phyloP scores from a whole-genome alignment of 2,888 invertebrate species.

The Hipparchia semele region DNA sequence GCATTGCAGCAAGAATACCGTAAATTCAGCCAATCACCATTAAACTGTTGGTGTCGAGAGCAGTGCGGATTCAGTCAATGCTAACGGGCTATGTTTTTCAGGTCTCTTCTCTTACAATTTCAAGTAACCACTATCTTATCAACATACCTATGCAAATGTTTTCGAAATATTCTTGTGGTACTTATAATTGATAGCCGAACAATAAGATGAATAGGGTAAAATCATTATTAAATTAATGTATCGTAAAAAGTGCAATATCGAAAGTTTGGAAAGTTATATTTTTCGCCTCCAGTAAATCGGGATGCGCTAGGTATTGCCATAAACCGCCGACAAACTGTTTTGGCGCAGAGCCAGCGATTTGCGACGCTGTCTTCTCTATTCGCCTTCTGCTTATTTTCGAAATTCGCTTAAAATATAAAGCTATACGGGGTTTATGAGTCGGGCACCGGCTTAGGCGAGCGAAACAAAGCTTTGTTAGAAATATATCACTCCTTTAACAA shows the following conservation, averaged over 20 bases:
- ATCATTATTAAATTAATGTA: no score
- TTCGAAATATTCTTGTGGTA: no score
- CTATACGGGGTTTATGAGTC: conserved; percentile 22
- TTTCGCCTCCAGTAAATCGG: conserved; percentile 36
- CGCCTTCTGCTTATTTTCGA: conserved; percentile 35
- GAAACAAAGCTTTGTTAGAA: background rate
- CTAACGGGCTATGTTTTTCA: no score
- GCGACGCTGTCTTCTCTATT: conserved; percentile 27
- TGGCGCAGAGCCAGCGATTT: conserved; percentile 36
- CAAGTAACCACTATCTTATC: no score
- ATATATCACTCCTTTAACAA: conserved; percentile 3
- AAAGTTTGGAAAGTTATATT: conserved; percentile 32
- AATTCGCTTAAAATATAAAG: conserved; percentile 30
- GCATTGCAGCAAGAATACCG: no score
- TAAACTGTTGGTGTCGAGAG: no score
- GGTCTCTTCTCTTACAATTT: no score
- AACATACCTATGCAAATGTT: no score
- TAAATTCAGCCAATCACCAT: no score
- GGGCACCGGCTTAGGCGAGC: conserved; percentile 9
- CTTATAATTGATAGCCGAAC: no score
- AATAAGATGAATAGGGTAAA: no score
- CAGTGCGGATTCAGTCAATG: no score
- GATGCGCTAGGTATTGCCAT: conserved; percentile 37
- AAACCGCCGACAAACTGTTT: conserved; percentile 33
- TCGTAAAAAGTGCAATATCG: background rate